Evolutionary conservation across 1,140 invertebrate genomes (phyloP), one percentile per base, ranked within the genome.

Genomic region (Trichonephila clavipes): DNA sequence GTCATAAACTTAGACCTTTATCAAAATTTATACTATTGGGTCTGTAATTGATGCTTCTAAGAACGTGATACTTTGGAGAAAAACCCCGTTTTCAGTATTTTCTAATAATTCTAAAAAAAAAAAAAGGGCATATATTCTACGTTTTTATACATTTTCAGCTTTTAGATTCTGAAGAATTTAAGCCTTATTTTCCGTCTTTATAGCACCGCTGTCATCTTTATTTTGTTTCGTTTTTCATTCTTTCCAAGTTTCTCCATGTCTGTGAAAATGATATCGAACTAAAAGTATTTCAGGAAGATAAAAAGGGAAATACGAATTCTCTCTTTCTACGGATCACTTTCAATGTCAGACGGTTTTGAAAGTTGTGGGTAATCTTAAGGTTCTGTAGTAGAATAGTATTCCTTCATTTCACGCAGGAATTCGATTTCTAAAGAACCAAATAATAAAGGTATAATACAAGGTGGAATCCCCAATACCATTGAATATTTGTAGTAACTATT

Each of bases 261-360:
- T 69, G n/a, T 69, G 24, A 69, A 69, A 69, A 69, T n/a, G 21
- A 69, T 69, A 69, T 69, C 24, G 66, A 24, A 69, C 66, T 69
- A 69, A 69, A 69, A 69, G 14, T 69, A 24, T 69, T 69, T 28
- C 21, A 24, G 24, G 1, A 1, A 69, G 24, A 69, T n/a, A 69
- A 69, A 24, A 69, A 69, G 24, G 66, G 66, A 28, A 51, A 51
- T 51, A 51, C 51, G 51, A 51, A 24, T 12, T 8, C 66, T n/a
- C n/a, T n/a, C n/a, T 69, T 69, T 69, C 24, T 69, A 69, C n/a
- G 24, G 24, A 69, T 4, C 14, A 28, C n/a, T 69, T 69, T 69
- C 21, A 69, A 69, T 24, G 66, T 24, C 21, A 12, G 66, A 14
- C 8, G 7, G 21, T 24, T 69, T 69, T 69, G 66, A 28, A 69